Evolutionary conservation across 2,113 vertebrate species (phyloP).

Genomic region (Siniperca knerii): DNA sequence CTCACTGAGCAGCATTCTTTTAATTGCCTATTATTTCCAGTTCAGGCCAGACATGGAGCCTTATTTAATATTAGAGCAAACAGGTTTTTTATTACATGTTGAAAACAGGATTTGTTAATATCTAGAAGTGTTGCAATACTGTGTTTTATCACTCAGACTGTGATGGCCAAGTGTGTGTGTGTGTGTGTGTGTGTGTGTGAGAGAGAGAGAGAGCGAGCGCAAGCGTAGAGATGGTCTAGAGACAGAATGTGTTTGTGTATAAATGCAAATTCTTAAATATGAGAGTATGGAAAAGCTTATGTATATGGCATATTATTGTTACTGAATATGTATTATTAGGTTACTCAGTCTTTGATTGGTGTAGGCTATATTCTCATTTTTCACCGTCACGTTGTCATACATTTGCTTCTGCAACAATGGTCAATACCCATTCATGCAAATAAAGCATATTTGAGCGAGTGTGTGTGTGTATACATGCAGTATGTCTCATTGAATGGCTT

Average conservation of each 20-base stretch:
- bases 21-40: slow-evolving; percentile 66
- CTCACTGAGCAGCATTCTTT: slow-evolving; percentile 54
- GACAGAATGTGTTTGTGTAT: neutral
- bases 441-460: slow-evolving; percentile 48
- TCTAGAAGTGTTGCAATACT: slow-evolving; percentile 14
- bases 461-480: neutral
- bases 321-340: neutral
- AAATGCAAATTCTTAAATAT: neutral
- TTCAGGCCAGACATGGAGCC: slow-evolving; percentile 13
- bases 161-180: neutral
- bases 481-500: slow-evolving; percentile 37
- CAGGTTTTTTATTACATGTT: slow-evolving; percentile 14
- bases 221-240: neutral
- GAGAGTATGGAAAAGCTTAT: neutral
- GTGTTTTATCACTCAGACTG: neutral
- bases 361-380: neutral
- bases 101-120: slow-evolving; percentile 9
- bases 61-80: slow-evolving; percentile 30
- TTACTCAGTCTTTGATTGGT: neutral
- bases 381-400: slow-evolving; percentile 22
- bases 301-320: neutral
- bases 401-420: slow-evolving; percentile 51
- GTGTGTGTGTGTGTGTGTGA: no score
- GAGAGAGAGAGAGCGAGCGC: no score
- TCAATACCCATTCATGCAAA: slow-evolving; percentile 67